Conservation (phyloP, 2,888 invertebrate genomes). For the Netelia inedita region DNA sequence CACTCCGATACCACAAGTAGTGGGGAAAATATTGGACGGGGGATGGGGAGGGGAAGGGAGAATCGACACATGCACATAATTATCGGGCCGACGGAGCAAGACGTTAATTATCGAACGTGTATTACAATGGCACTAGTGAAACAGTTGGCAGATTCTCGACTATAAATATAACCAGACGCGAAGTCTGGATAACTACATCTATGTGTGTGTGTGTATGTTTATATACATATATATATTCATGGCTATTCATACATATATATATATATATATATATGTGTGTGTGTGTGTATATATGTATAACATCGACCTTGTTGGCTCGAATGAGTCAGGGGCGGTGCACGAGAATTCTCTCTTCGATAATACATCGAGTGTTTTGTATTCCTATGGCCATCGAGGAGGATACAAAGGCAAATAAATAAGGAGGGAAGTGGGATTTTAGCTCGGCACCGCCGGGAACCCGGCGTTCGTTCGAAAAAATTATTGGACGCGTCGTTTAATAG, state of each 20-base stretch:
- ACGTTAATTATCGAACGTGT: background rate
- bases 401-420: too few species aligned
- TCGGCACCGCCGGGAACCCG: too few species aligned
- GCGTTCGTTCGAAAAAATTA: too few species aligned
- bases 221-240: too few species aligned
- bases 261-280: too few species aligned
- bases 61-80: background rate
- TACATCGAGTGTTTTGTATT: too few species aligned
- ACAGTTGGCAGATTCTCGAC: slow-evolving; percentile 3
- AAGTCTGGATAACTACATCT: slow-evolving; percentile 1
- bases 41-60: background rate
- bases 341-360: slow-evolving; percentile 23
- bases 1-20: background rate
- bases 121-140: background rate
- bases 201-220: too few species aligned
- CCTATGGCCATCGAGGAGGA: too few species aligned
- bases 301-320: slow-evolving; percentile 14
- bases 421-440: too few species aligned
- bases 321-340: slow-evolving; percentile 19
- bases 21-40: too few species aligned
- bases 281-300: background rate
- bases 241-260: too few species aligned
- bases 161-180: slow-evolving; percentile 25
- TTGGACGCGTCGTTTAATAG: too few species aligned
- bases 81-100: background rate